Evolutionary conservation across 1,140 invertebrate genomes (phyloP), one percentile per base, ranked within the genome.

Genomic region (Musca vetustissima): DNA sequence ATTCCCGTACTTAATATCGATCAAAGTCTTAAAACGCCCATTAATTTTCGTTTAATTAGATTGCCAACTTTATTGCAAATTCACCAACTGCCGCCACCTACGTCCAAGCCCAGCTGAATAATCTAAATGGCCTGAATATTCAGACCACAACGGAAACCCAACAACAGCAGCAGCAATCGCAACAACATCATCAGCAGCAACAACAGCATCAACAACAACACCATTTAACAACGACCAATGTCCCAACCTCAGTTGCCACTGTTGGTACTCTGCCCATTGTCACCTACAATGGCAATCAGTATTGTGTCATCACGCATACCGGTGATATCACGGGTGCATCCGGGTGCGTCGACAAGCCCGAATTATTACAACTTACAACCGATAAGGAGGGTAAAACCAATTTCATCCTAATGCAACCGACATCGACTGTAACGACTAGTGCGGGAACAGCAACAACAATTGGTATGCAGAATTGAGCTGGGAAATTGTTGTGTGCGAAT

Each of bases 121-220:
- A 71, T 36, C 69, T 75, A 64, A 85, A 87, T 68, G 85, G 43
- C 14, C 43, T 50, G 57, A 64, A 64, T 52, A 48, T 52, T 48
- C 32, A 50, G 53, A 86, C 73, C 53, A 64, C 50, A 85, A 84
- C 71, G 14, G 22, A 15, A 50, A 24, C 22, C 19, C 50, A 55
- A 6, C 61, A 66, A n/a, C 65, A 53, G 6, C 84, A 85, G 82
- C 84, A 85, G 59, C 81, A 83, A 70, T 84, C 85, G 66, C 85
- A 84, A 67, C 69, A 74, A 49, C 69, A 71, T 49, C 75, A 66
- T 24, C 64, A 53, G 25, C 52, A 67, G 25, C 32, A 14, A 4
- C 32, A 67, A 8, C 52, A 83, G 70, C 84, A 85, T 65, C 85
- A 84, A 67, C 69, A 74, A n/a, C 52, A 84, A 15, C 52, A 53